Evolutionary conservation across 2,888 invertebrate genomes (phyloP).

Genomic region (Netelia virgata): DNA sequence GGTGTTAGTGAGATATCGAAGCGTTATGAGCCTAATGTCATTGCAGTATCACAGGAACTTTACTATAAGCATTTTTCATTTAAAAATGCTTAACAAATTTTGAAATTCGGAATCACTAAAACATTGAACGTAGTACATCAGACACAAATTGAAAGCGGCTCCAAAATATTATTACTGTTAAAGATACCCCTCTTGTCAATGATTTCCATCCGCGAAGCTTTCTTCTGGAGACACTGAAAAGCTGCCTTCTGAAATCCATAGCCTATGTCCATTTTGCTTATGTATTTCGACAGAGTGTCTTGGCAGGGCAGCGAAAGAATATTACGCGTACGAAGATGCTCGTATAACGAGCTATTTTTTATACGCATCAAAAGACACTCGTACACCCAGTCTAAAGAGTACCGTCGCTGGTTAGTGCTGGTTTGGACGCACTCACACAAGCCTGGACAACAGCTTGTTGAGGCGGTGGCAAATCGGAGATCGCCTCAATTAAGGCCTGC

Average conservation of each 20-base stretch:
- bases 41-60: conserved; percentile 17
- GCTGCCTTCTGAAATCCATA: background rate
- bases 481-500: conserved; percentile 29
- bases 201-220: conserved; percentile 59
- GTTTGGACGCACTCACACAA: conserved; percentile 10
- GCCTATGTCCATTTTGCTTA: background rate
- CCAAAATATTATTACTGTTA: conserved; percentile 21
- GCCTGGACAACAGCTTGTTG: conserved; percentile 49
- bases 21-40: conserved; percentile 26
- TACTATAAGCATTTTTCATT: conserved; percentile 16
- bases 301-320: background rate
- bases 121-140: conserved; percentile 8
- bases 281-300: background rate
- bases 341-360: background rate
- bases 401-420: conserved; percentile 34
- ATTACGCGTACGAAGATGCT: background rate
- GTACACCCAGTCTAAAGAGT: conserved; percentile 20
- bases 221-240: conserved; percentile 70
- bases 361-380: background rate
- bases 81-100: conserved; percentile 4
- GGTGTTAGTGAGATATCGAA: conserved; percentile 22
- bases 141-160: background rate
- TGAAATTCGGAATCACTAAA: conserved; percentile 6
- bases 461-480: conserved; percentile 28
- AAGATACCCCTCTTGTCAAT: conserved; percentile 50